Base-by-base conservation (phyloP, 2,113 vertebrate genomes). In the Cacatua alba region DNA sequence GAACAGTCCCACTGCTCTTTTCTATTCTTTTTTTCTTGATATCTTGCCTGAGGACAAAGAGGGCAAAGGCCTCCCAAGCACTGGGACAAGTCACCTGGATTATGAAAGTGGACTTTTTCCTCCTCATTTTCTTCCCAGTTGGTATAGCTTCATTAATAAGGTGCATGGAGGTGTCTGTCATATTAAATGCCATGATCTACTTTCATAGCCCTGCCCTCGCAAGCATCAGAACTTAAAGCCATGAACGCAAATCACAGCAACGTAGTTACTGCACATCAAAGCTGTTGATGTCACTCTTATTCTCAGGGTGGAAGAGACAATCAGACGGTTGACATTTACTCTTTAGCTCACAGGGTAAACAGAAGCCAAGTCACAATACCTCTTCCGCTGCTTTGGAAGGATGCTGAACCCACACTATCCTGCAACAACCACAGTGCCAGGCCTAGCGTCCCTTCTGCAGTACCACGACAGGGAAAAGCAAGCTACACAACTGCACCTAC, bases 311-410 rank as follows among this genome's bases (percentile, higher is more conserved):
- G 48, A 91, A 91, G 33, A 89, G 39, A 88, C 71, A 94, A 90
- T 33, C 63, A 80, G 86, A 82, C 77, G 92, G 81, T 15, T 92
- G 92, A 93, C 80, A 91, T 94, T 94, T 83, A 83, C 37, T 81
- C 35, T 77, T 93, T 44, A 86, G 88, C 94, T 92, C 65, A 82
- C 55, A 79, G 69, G 13, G 4, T 92, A 85, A 95, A 97, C 62
- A 91, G 75, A 92, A 94, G 71, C 13, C 26, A 91, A 91, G 53
- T 31, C 52, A 71, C 52, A 89, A 0, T 6, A 60, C 51, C 21
- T 91, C 35, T 79, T 57, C 49, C 1, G 4, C 63, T 70, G 51
- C 79, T 87, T 78, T 6, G 5, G 31, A 82, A 63, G 39, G 52
- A 59, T 39, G 60, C 0, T 16, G 39, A 75, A 62, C 8, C 8